Conservation (phyloP, 2,888 invertebrate genomes). For the Chesias legatella region DNA sequence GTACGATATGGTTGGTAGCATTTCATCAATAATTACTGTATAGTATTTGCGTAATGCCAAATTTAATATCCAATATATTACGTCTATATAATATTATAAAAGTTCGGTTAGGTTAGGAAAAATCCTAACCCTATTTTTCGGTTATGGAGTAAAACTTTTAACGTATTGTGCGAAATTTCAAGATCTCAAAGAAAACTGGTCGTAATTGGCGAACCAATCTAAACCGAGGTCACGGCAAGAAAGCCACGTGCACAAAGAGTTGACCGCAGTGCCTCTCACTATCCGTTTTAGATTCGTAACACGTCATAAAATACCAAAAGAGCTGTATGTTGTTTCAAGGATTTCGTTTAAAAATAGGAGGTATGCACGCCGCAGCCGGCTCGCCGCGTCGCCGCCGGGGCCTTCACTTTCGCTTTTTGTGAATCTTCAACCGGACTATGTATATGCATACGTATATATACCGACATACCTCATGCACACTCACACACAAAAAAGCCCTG, state of each 20-base stretch:
- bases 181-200: not conserved
- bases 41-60: too few species aligned
- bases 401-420: slow-evolving; percentile 63
- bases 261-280: slow-evolving; percentile 24
- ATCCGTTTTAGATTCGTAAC: slow-evolving; percentile 21
- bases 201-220: slow-evolving; percentile 6
- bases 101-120: too few species aligned
- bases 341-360: slow-evolving; percentile 27
- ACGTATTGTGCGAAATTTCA: too few species aligned
- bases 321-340: slow-evolving; percentile 29
- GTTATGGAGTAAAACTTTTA: too few species aligned
- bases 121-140: too few species aligned
- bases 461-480: too few species aligned
- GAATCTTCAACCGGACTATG: slow-evolving; percentile 36
- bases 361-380: slow-evolving; percentile 27
- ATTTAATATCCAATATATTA: too few species aligned
- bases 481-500: too few species aligned
- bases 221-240: slow-evolving; percentile 16
- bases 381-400: slow-evolving; percentile 37
- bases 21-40: too few species aligned
- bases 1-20: too few species aligned
- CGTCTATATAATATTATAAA: too few species aligned
- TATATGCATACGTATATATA: slow-evolving; percentile 4
- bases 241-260: slow-evolving; percentile 20
- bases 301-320: slow-evolving; percentile 25